Evolutionary conservation across 2,888 invertebrate genomes (phyloP).

Genomic region (Dorcus hopei): DNA sequence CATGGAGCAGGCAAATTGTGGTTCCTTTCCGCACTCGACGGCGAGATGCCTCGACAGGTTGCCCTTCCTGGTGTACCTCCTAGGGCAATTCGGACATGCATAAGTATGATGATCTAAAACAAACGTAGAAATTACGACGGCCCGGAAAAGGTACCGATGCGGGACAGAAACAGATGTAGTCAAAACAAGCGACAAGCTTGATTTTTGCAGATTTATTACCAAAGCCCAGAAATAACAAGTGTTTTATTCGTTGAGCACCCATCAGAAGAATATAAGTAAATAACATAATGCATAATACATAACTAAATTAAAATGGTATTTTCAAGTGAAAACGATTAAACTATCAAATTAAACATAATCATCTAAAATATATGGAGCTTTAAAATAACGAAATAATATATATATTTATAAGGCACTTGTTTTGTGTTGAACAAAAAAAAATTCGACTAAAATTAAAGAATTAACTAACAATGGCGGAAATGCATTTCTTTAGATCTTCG

Average conservation of each 20-base stretch:
- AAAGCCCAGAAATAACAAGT: no score
- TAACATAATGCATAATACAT: not conserved
- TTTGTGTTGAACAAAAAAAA: not conserved
- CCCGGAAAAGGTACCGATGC: no score
- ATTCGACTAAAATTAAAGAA: not conserved
- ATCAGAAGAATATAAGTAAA: not conserved
- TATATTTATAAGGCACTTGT: not conserved
- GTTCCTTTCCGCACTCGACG: slow-evolving; percentile 47
- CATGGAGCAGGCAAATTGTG: slow-evolving; percentile 42
- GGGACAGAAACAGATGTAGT: no score
- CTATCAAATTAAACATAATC: no score
- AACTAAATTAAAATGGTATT: not conserved
- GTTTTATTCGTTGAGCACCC: no score
- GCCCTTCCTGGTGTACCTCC: slow-evolving; percentile 26
- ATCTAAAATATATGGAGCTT: no score
- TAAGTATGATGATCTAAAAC: slow-evolving; percentile 6
- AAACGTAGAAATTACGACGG: not conserved
- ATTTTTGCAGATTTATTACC: no score
- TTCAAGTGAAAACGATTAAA: not conserved
- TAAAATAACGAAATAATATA: no score
- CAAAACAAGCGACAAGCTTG: no score
- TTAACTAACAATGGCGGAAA: not conserved
- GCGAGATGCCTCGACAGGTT: slow-evolving; percentile 40
- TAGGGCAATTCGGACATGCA: slow-evolving; percentile 25
- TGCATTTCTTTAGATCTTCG: not conserved